Percentiles rank a stretch among this genome's conserved stretches.
Conservation (phyloP, 2,113 vertebrate species). For the Sceloporus undulatus region DNA sequence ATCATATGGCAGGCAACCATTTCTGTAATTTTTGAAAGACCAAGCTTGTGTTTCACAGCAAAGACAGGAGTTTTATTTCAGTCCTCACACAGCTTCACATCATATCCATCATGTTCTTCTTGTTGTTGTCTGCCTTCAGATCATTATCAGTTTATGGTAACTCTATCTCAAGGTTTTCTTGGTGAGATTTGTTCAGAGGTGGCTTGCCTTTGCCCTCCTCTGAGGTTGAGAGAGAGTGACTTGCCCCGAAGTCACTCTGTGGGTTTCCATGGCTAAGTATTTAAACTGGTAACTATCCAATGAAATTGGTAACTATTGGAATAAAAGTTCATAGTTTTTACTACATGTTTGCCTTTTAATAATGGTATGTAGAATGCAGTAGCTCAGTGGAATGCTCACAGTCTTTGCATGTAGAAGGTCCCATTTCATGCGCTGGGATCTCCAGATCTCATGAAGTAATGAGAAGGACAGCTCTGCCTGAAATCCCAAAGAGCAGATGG, state of each 20-base stretch:
- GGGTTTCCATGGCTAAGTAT: no score
- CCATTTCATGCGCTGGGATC: neutral
- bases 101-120: neutral
- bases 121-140: no score
- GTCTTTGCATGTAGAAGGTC: neutral
- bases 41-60: neutral
- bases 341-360: no score
- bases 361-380: neutral
- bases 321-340: neutral
- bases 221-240: no score
- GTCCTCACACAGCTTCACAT: neutral
- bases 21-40: neutral
- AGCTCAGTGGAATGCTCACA: neutral
- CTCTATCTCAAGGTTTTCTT: no score
- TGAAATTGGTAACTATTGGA: neutral
- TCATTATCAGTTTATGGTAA: no score
- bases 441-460: neutral
- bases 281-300: no score
- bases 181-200: no score
- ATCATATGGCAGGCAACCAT: neutral
- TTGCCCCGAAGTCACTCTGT: no score
- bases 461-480: neutral
- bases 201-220: no score
- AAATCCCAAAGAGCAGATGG: neutral
- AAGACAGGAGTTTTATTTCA: neutral